Percentiles rank a stretch among this genome's conserved stretches.
These are phyloP conservation scores for Apamea monoglypha DNA, from an alignment of 2,888 invertebrate species.

Conservation along the genomic window DNA sequence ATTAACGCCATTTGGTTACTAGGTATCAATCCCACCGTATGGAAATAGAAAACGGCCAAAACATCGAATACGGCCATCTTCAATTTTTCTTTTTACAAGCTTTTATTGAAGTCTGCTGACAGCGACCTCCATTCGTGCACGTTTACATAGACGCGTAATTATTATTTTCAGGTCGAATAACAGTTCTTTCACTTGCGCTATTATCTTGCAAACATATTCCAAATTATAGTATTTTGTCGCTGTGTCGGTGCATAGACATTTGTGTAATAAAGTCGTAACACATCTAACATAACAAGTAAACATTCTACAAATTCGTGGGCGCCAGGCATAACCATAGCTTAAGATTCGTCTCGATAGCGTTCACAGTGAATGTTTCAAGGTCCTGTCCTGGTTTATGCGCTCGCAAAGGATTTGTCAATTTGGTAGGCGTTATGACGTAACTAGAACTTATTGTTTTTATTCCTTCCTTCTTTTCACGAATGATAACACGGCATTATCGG, in stretches of 20 bases:
- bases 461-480: conserved; percentile 58
- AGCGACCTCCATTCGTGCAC: conserved; percentile 58
- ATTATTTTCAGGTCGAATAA: conserved; percentile 66
- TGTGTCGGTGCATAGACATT: conserved; percentile 29
- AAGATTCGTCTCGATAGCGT: conserved; percentile 88
- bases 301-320: conserved; percentile 81
- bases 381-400: conserved; percentile 86
- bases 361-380: conserved; percentile 89
- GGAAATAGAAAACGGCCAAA: conserved; percentile 35
- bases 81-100: conserved; percentile 43
- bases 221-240: conserved; percentile 22
- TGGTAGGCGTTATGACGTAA: conserved; percentile 86
- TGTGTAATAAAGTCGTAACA: conserved; percentile 35
- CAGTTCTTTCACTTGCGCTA: conserved; percentile 64
- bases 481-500: conserved; percentile 16
- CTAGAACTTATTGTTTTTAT: conserved; percentile 74
- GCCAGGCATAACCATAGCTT: conserved; percentile 78
- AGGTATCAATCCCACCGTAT: conserved; percentile 41
- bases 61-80: conserved; percentile 19
- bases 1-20: conserved; percentile 74
- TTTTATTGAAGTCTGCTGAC: conserved; percentile 11
- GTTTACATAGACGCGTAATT: conserved; percentile 60
- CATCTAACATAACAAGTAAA: conserved; percentile 56
- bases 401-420: conserved; percentile 88
- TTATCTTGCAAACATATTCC: conserved; percentile 48